A percentile compares a stretch with the other conserved stretches of the same genome.
phyloP scores from a whole-genome alignment of 1,140 invertebrate species.

The Drosophila punjabiensis region DNA sequence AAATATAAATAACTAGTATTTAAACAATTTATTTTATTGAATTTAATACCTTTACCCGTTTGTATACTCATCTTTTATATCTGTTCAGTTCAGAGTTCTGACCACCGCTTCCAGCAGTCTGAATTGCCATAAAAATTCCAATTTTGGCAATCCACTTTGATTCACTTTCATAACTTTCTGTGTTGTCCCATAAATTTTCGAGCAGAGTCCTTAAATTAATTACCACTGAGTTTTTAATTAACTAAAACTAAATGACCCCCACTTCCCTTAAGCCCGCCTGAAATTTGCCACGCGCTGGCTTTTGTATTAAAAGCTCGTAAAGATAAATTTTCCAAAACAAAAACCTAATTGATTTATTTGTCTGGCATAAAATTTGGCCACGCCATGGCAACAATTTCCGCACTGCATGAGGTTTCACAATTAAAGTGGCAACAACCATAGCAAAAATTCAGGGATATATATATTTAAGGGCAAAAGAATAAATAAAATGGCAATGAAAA shows the following conservation, averaged over 20 bases:
- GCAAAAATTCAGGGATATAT: conserved; percentile 16
- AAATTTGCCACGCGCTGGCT: conserved; percentile 56
- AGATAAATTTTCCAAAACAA: conserved; percentile 69
- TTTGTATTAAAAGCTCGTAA: conserved; percentile 77
- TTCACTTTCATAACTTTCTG: conserved; percentile 56
- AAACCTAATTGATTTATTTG: conserved; percentile 72
- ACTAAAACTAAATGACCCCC: conserved; percentile 68
- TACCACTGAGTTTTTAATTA: conserved; percentile 80
- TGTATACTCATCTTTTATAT: neutral
- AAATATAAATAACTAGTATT: neutral
- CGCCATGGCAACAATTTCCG: conserved; percentile 37
- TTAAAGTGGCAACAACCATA: conserved; percentile 30
- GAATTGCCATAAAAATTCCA: conserved; percentile 12
- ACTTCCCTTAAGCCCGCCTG: neutral
- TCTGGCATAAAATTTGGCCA: conserved; percentile 60
- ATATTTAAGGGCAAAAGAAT: neutral
- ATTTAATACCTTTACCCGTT: neutral
- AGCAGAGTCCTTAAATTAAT: conserved; percentile 61
- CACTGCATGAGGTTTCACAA: conserved; percentile 42
- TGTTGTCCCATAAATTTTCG: conserved; percentile 59
- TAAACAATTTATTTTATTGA: neutral
- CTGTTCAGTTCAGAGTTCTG: neutral
- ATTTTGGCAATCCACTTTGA: conserved; percentile 35
- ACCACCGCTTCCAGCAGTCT: neutral
- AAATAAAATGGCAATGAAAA: conserved; percentile 11